Conservation (phyloP, 2,888 invertebrate species). For the Chromoteleia sp. region DNA sequence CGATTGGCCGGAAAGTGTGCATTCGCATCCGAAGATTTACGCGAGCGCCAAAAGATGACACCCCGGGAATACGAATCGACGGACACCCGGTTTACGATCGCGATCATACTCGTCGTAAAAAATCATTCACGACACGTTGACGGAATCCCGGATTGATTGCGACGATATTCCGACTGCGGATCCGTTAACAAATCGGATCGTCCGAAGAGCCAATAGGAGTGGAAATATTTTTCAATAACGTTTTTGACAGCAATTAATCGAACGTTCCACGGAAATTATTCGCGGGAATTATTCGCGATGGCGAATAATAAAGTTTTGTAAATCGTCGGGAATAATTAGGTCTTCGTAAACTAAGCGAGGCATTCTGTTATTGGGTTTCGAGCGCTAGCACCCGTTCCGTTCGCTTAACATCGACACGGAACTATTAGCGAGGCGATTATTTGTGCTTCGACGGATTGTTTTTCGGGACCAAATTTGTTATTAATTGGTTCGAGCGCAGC, state of each 20-base stretch:
- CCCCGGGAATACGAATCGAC: slow-evolving; percentile 47
- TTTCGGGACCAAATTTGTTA: neutral
- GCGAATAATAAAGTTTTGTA: slow-evolving; percentile 15
- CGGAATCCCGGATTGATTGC: slow-evolving; percentile 23
- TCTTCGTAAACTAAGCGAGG: neutral
- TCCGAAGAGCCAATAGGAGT: neutral
- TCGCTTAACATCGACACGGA: neutral
- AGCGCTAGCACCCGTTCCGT: neutral
- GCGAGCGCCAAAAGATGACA: slow-evolving; percentile 56
- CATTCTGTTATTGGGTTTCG: neutral
- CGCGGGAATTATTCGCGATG: slow-evolving; percentile 36
- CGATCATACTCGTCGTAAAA: slow-evolving; percentile 35
- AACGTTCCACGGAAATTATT: neutral
- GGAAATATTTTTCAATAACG: slow-evolving; percentile 1
- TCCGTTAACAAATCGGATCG: neutral
- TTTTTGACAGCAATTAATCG: neutral
- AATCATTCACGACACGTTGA: slow-evolving; percentile 26
- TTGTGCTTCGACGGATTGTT: neutral
- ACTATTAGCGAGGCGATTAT: slow-evolving; percentile 1
- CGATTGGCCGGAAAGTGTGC: slow-evolving; percentile 56
- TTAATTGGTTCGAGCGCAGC: neutral
- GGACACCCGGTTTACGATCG: slow-evolving; percentile 36
- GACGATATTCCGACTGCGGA: neutral
- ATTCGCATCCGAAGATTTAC: slow-evolving; percentile 60
- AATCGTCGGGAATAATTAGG: slow-evolving; percentile 18